Percentiles rank a stretch among this genome's conserved stretches.
These are phyloP conservation scores for Heliconius hermathena DNA, from an alignment of 1,140 invertebrate genomes.

Conservation along the genomic window DNA sequence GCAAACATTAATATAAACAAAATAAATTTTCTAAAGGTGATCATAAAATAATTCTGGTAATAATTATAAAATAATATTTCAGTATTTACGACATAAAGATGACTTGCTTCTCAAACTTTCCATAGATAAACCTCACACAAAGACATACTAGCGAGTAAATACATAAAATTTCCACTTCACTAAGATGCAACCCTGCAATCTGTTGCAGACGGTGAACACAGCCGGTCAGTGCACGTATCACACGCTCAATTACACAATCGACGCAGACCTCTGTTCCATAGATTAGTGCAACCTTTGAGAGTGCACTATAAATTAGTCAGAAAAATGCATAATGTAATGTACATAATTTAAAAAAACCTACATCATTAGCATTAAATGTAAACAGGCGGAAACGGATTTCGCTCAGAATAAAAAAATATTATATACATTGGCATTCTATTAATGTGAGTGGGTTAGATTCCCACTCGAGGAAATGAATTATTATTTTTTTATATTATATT, in stretches of 20 bases:
- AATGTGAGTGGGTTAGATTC: no score
- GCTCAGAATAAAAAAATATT: no score
- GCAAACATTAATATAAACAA: no score
- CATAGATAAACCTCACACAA: background rate
- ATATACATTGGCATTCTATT: no score
- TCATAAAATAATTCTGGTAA: no score
- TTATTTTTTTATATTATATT: no score
- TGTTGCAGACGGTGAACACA: conserved; percentile 54
- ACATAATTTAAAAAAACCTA: no score
- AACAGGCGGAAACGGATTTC: no score
- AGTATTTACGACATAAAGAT: background rate
- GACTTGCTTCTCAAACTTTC: background rate
- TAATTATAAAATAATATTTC: background rate
- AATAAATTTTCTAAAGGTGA: no score
- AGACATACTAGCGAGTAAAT: conserved; percentile 12
- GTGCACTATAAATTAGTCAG: conserved; percentile 20
- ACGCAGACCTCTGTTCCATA: conserved; percentile 34
- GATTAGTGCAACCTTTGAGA: conserved; percentile 37
- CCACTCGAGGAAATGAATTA: no score
- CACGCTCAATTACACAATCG: conserved; percentile 67
- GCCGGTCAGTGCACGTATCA: conserved; percentile 61
- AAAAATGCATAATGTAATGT: background rate
- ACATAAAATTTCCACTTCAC: conserved; percentile 31
- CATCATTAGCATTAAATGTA: no score
- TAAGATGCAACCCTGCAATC: conserved; percentile 40